Base-by-base conservation (phyloP, 2,888 invertebrate genomes). In the Melinaea menophilus region DNA sequence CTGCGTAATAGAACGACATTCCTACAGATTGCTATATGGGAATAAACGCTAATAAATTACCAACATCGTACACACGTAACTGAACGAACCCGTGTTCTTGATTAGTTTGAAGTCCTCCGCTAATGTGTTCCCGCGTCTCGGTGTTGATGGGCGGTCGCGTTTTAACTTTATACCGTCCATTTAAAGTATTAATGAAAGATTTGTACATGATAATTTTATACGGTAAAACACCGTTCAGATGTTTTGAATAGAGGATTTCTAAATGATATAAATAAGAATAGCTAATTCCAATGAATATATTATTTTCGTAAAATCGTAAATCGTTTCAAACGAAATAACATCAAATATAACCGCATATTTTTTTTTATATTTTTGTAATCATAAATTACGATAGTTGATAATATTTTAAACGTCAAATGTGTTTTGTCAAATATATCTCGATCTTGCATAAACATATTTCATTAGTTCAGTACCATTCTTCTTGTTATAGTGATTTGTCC, bases 31-130 rank as follows among this genome's bases (percentile, higher is more conserved):
- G 85, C 84, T 88, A 82, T 89, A 87, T 86, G 85, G 84, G 90
- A 88, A 90, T 90, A 88, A 90, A 85, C 81, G 86, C 85, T 90
- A 88, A 89, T 90, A 90, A 90, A 90, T 90, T 90, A 90, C 86
- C 82, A 82, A 86, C 86, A 84, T 82, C 80, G 85, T 85, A 86
- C 86, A 85, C 82, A 86, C 84, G 85, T 85, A 80, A 84, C 80
- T 83, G 81, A 83, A 83, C 80, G 78, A 79, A 78, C 79, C 84
- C 79, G 78, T 83, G 84, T 82, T 86, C 84, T 84, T 89, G 88
- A 90, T 90, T 88, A 88, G 90, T 88, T 88, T 88, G 85, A 89
- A 86, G 87, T 85, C 80, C 77, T 75, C 86, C 87, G 86, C 83
- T 86, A 84, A 86, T 83, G 84, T 80, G 83, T 55, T 61, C 57